Base-by-base conservation (phyloP, 2,797 vertebrate species). In the Aratinga solstitialis region DNA sequence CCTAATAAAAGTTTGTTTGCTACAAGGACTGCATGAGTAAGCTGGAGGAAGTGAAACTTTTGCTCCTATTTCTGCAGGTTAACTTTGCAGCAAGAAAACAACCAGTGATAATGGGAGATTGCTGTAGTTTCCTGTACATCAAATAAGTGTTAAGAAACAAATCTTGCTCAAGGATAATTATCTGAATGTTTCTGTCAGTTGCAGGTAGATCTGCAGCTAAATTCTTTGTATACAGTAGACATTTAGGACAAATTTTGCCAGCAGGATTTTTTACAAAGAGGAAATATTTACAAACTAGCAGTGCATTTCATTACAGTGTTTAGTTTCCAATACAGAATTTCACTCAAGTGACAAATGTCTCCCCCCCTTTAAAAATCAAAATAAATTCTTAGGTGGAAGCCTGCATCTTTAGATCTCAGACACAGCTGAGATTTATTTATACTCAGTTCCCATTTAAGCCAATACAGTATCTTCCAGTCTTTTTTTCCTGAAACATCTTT, bases 21-120 rank as follows among this genome's bases (percentile, higher is more conserved):
- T 59, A 27, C 66, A 91, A 51, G 63, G 59, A 32, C 32, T 59
- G 76, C 63, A n/a, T 38, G 61, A 86, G 58, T 67, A 73, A 89
- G 81, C 66, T 84, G 63, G 18, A 59, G 66, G 76, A 94, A 94
- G 73, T 89, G 91, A 94, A 91, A 93, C 74, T 86, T 89, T 77
- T 77, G 68, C 69, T 93, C 65, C 53, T 66, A 0, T 80, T 91
- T 93, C 73, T 83, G 56, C 91, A 92, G 66, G 63, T 77, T 73
- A 85, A 87, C 53, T 77, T 80, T 90, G 77, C 76, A 78, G n/a
- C 69, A 42, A 58, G 65, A 94, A 95, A 95, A 69, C 67, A 92
- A 43, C 38, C 27, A n/a, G 56, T 47, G 40, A 40, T 58, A 78
- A 73, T 32, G 62, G 88, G 48, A 68, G 53, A 65, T 45, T 91